Base-by-base conservation (phyloP, 2,113 vertebrate genomes). In the Gnathonemus longibarbis region DNA sequence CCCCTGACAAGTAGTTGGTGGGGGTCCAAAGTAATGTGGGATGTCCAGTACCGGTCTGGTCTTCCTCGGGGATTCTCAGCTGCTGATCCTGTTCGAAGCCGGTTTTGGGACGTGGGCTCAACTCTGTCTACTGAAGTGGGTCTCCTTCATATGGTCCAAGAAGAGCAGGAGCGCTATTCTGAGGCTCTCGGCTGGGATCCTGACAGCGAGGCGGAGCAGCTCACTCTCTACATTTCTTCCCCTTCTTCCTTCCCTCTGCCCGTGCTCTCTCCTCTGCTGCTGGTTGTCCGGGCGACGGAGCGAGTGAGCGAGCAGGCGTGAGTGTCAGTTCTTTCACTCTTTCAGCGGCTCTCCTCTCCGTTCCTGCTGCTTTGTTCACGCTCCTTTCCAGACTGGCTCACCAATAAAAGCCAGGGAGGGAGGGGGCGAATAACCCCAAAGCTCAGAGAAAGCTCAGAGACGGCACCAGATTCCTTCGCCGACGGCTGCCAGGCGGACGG, bases 301-400 rank as follows among this genome's bases (percentile, higher is more conserved):
- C 62, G 62, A 4, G 62, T 19, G 80, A 89, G 90, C 88, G 87
- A 89, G 88, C 62, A 35, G 74, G 86, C 87, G 90, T 5, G 86
- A 66, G 87, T 66, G 90, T 88, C 87, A 90, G 87, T 88, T 91
- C 74, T 84, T 52, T 83, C 84, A 84, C 89, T 93, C 90, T 89
- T 91, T 91, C 90, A 74, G 21, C 88, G 84, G 93, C 93, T 92
- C 88, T 85, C 91, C 90, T 89, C 91, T 74, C 50, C 91, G 91
- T 90, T 91, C 92, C 88, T 92, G 87, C 94, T 89, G 93, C 93
- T 94, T 94, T 95, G 95, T 94, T 95, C 94, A 92, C 91, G 90
- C 92, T 92, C 91, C 93, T 93, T 91, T 93, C 92, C 93, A 93
- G 95, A 92, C 92, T 91, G 93, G 92, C 91, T 93, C 92, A 94